A percentile compares a stretch with the other conserved stretches of the same genome.
Conservation (phyloP, 2,113 vertebrate species). For the Triplophysa siluroides region DNA sequence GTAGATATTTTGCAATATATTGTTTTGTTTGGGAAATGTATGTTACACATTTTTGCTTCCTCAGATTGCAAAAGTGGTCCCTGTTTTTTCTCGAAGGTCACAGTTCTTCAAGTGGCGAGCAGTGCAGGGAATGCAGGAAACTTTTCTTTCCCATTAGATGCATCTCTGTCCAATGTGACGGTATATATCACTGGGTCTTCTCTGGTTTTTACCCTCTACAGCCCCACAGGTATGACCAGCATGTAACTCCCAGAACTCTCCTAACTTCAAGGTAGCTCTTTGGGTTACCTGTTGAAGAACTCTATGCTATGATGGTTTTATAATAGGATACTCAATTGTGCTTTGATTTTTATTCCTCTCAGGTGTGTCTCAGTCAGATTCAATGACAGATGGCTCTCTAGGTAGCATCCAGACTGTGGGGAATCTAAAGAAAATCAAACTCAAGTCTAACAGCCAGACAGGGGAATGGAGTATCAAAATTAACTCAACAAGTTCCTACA, state of each 20-base stretch:
- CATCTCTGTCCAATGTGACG: constrained; percentile 13
- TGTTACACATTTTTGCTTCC: not conserved
- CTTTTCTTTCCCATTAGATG: constrained; percentile 29
- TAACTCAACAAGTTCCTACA: constrained; percentile 57
- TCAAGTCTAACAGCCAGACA: constrained; percentile 7
- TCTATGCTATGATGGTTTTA: too few relatives aligned
- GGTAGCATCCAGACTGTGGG: constrained; percentile 16
- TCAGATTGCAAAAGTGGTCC: not conserved
- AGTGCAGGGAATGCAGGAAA: not conserved
- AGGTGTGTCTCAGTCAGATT: constrained; percentile 27
- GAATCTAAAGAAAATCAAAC: constrained; percentile 1
- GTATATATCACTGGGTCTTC: constrained; percentile 31
- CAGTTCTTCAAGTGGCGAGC: constrained; percentile 21
- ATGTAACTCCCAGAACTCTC: not conserved
- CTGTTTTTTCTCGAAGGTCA: constrained; percentile 30
- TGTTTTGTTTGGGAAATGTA: too few relatives aligned
- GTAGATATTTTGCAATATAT: too few relatives aligned
- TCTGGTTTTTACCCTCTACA: constrained; percentile 19
- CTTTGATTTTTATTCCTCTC: not conserved
- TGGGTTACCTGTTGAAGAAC: too few relatives aligned
- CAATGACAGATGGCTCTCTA: not conserved
- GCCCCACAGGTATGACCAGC: constrained; percentile 17
- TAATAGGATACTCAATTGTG: too few relatives aligned
- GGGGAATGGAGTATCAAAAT: constrained; percentile 63
- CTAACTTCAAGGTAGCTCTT: too few relatives aligned